phyloP scores from a whole-genome alignment of 1,140 invertebrate species.

The Bombus difficillimus region DNA sequence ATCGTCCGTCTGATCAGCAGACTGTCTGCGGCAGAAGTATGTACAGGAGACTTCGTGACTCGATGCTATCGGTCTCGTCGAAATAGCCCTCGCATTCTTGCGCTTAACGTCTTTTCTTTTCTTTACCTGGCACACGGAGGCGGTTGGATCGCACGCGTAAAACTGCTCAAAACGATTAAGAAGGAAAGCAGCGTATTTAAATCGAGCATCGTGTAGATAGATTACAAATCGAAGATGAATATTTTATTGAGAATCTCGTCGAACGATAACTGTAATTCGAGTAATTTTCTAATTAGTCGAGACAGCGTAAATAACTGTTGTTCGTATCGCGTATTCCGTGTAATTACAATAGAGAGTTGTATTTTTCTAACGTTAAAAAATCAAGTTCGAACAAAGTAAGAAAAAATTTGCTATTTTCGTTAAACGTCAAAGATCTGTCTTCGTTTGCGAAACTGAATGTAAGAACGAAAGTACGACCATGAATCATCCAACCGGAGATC shows the following conservation, averaged over 20 bases:
- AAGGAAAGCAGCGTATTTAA: neutral
- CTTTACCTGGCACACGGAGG: too few species aligned
- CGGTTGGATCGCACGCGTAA: neutral
- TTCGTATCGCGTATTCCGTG: too few species aligned
- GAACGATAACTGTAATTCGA: too few species aligned
- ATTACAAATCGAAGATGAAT: neutral
- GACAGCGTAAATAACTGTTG: neutral
- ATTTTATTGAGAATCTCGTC: neutral
- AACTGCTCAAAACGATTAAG: neutral
- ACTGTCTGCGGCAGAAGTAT: slow-evolving; percentile 16
- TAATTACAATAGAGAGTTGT: neutral
- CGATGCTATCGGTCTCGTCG: slow-evolving; percentile 18
- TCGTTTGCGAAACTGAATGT: neutral
- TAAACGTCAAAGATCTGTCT: neutral
- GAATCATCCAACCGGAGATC: neutral
- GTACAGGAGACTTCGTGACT: neutral
- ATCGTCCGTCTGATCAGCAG: slow-evolving; percentile 3
- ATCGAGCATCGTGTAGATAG: neutral
- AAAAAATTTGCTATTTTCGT: neutral
- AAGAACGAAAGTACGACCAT: neutral
- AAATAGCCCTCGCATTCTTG: neutral
- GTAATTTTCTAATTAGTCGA: neutral
- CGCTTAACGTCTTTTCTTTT: neutral
- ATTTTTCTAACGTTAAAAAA: neutral
- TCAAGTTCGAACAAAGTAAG: too few species aligned